Evolutionary conservation across 1,140 invertebrate genomes (phyloP).

Genomic region (Agraylea sexmaculata): DNA sequence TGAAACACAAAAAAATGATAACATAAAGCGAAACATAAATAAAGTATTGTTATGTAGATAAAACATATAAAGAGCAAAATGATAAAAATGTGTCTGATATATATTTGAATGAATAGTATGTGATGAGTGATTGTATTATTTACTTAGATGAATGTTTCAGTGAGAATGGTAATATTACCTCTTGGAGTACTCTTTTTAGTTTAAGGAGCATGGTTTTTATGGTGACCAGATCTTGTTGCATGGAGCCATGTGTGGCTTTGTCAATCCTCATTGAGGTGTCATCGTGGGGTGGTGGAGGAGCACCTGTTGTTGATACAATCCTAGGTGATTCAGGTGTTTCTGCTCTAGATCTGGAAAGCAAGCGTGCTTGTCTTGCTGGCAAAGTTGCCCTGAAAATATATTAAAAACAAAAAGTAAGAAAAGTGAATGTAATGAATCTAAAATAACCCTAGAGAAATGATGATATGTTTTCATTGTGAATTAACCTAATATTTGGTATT

Average conservation of each 20-base stretch:
- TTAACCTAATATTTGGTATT: too few species aligned
- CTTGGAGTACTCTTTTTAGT: constrained; percentile 64
- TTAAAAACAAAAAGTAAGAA: too few species aligned
- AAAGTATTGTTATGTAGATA: too few species aligned
- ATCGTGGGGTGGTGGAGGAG: constrained; percentile 31
- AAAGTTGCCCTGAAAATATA: constrained; percentile 30
- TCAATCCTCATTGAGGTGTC: constrained; percentile 52
- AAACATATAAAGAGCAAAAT: too few species aligned
- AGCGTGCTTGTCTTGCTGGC: constrained; percentile 37
- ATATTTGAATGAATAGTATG: too few species aligned
- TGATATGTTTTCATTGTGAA: too few species aligned
- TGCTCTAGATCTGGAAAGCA: constrained; percentile 40
- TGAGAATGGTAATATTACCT: constrained; percentile 41
- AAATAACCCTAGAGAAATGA: too few species aligned
- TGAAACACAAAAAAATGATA: too few species aligned
- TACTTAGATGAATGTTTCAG: constrained; percentile 2
- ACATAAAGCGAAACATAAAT: too few species aligned
- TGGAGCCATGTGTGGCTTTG: constrained; percentile 50
- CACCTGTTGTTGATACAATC: constrained; percentile 25
- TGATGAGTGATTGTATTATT: too few species aligned
- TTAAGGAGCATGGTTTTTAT: constrained; percentile 68
- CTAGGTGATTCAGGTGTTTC: constrained; percentile 35
- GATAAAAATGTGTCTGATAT: too few species aligned
- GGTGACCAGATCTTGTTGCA: constrained; percentile 64
- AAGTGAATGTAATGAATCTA: too few species aligned